Conservation (phyloP, 2,888 invertebrate genomes). For the Helleia helle region DNA sequence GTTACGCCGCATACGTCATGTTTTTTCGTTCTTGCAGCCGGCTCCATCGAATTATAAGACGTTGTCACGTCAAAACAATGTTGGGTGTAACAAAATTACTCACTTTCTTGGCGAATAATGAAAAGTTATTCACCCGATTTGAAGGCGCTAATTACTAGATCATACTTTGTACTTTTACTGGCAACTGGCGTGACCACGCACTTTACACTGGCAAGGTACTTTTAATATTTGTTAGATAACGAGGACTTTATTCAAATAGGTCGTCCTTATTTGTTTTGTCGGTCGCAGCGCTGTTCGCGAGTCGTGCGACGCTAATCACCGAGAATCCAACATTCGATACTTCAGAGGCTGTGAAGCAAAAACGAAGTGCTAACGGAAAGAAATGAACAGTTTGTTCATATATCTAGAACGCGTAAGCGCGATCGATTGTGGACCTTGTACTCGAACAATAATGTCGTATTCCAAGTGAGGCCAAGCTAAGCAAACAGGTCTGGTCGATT, state of each 20-base stretch:
- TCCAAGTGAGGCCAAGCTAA: constrained; percentile 34
- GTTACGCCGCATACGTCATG: too few relatives aligned
- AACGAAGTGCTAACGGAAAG: constrained; percentile 59
- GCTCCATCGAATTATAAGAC: too few relatives aligned
- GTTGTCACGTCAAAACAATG: too few relatives aligned
- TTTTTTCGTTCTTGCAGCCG: too few relatives aligned
- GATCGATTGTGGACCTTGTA: constrained; percentile 26
- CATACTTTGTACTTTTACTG: constrained; percentile 28
- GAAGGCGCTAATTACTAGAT: neutral
- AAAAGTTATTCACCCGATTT: neutral
- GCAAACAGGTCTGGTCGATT: constrained; percentile 58
- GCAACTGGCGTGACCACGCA: constrained; percentile 31
- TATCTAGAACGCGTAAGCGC: constrained; percentile 33
- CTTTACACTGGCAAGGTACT: constrained; percentile 34
- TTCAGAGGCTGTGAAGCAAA: constrained; percentile 48
- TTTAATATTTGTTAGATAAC: constrained; percentile 34
- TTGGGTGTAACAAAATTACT: too few relatives aligned
- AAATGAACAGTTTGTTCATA: constrained; percentile 61
- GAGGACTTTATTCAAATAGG: constrained; percentile 26
- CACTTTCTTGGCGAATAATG: too few relatives aligned
- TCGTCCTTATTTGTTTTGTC: constrained; percentile 32
- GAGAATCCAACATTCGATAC: constrained; percentile 51
- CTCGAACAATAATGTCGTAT: constrained; percentile 26
- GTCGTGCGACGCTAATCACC: constrained; percentile 59
- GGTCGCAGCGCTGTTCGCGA: constrained; percentile 29